Evolutionary conservation across 2,888 invertebrate species (phyloP).

Genomic region (Euspilapteryx auroguttella): DNA sequence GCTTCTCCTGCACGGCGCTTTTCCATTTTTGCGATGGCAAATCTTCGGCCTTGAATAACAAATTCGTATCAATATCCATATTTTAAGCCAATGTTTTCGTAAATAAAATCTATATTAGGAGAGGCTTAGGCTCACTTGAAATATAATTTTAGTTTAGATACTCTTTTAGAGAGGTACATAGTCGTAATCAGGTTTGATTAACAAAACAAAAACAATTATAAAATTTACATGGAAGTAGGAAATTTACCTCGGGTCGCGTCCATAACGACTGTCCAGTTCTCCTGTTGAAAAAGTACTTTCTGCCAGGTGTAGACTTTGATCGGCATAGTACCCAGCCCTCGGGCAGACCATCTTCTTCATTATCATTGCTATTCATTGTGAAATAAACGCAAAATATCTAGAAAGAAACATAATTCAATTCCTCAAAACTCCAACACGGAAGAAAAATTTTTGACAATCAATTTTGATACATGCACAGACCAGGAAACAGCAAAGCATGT

Average conservation of each 20-base stretch:
- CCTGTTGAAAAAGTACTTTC: conserved; percentile 48
- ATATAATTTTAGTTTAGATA: no score
- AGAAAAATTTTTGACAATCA: conserved; percentile 2
- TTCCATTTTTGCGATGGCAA: conserved; percentile 15
- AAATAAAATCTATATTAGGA: no score
- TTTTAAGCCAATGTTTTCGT: no score
- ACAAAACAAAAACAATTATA: no score
- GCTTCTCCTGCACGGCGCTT: conserved; percentile 21
- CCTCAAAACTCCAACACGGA: neutral
- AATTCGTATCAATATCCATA: no score
- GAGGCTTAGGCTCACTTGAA: no score
- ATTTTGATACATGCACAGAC: neutral
- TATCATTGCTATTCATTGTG: conserved; percentile 34
- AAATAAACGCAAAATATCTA: conserved; percentile 12
- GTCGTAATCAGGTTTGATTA: no score
- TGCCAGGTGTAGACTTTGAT: conserved; percentile 43
- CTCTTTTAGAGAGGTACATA: no score
- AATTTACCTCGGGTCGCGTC: conserved; percentile 44
- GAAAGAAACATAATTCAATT: conserved; percentile 2
- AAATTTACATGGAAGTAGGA: no score
- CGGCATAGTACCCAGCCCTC: conserved; percentile 45
- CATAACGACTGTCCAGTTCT: conserved; percentile 50
- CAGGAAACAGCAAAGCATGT: no score
- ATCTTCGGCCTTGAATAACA: conserved; percentile 29
- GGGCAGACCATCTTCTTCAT: conserved; percentile 36